Evolutionary conservation across 2,113 vertebrate species (phyloP).

Genomic region (Colaptes auratus): DNA sequence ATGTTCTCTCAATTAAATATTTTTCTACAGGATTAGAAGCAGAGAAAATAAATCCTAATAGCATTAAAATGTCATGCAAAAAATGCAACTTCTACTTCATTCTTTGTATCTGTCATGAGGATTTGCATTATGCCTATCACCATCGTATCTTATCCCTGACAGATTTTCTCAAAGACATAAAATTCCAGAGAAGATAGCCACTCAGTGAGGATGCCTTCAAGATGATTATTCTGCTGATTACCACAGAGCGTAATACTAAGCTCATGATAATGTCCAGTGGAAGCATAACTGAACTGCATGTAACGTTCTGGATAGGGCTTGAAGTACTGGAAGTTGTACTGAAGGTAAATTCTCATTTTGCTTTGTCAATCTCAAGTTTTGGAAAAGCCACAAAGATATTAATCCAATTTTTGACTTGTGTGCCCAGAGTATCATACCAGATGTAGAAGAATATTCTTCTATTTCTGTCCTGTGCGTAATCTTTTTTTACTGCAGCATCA

Average conservation of each 20-base stretch:
- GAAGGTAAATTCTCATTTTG: slow-evolving; percentile 35
- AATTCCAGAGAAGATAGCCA: background rate
- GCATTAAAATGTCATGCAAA: background rate
- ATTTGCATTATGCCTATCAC: background rate
- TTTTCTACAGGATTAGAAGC: background rate
- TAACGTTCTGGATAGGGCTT: slow-evolving; percentile 21
- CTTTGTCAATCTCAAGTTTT: slow-evolving; percentile 18
- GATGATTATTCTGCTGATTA: background rate
- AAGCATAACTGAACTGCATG: background rate
- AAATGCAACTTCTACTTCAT: background rate
- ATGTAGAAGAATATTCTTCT: slow-evolving; percentile 41
- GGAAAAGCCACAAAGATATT: background rate
- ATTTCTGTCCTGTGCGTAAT: slow-evolving; percentile 8
- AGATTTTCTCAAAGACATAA: background rate
- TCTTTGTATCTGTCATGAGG: background rate
- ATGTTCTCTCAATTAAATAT: background rate
- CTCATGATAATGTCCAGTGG: background rate
- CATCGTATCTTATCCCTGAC: rapidly evolving
- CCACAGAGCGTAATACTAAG: background rate
- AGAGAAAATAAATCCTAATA: background rate
- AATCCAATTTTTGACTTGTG: background rate
- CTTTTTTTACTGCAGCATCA: background rate
- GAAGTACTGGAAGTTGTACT: slow-evolving; percentile 1
- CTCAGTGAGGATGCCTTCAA: background rate
- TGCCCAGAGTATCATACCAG: slow-evolving; percentile 3